Evolutionary conservation across 2,797 vertebrate genomes (phyloP), one percentile per base, ranked within the genome.

Genomic region (Tragelaphus oryx): DNA sequence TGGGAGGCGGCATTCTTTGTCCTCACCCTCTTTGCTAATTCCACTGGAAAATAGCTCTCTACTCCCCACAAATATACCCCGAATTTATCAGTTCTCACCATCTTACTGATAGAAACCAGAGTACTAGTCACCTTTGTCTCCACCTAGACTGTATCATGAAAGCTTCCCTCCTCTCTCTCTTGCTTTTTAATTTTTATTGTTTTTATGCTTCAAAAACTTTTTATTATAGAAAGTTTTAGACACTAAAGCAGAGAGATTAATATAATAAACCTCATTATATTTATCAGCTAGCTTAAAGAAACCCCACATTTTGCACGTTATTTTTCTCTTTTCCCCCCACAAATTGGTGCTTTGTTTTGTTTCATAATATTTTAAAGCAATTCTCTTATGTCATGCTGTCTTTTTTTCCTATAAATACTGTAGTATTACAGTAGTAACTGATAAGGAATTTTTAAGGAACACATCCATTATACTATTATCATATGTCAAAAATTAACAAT

Each of bases 311-410:
- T 83, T 71, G 4, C 33, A 55, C 28, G 8, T 60, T 83, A 20
- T 79, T 95, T 85, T 91, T 50, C 33, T 13, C n/a, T 16, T 75
- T 79, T 17, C 33, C 3, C 57, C 11, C 7, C 20, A 6, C 16
- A 60, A 30, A 86, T 0, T 68, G 30, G 11, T 16, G 76, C 65
- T 94, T 74, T 90, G n/a, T 16, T 88, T 87, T 90, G 48, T 83
- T 87, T 78, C 30, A n/a, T 26, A 81, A 74, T 55, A 57, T 85
- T 84, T 88, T 84, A 85, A 89, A 95, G 50, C n/a, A 89, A 81
- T 52, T 33, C 48, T 68, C 30, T 68, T 50, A 71, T 14, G 14
- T 74, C 37, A 55, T 62, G 76, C 4, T 74, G 65, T 5, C 18
- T 79, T 91, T 93, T 89, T 83, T 78, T 50, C n/a, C n/a, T 80